Evolutionary conservation across 1,140 invertebrate genomes (phyloP), one percentile per base, ranked within the genome.

Genomic region (Metopolophium dirhodum): DNA sequence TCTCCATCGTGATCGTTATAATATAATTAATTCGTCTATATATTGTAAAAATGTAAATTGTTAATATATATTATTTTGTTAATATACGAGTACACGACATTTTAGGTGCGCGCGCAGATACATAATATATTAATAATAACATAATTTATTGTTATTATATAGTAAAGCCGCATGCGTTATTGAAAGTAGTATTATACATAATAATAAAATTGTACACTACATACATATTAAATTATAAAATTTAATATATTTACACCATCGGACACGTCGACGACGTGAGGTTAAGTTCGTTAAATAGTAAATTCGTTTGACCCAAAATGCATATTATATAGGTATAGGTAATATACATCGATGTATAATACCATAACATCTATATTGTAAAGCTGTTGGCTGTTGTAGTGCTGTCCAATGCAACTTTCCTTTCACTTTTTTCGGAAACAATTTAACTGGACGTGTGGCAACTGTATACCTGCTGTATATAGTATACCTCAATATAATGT

Each of bases 401-500:
- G 61, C 30, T 77, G 61, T n/a, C 6, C 61, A 18, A 77, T 77
- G 18, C 14, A n/a, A 7, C 61, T 77, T 77, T 77, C 61, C 61
- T 77, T 77, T 77, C 61, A 77, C 61, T 77, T 77, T 68, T 77
- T 77, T 77, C 61, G 61, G 61, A 77, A 77, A 77, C 61, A 77
- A 77, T 77, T 77, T n/a, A 77, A 77, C 30, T 77, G 30, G 61
- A 77, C 61, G 61, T 77, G 61, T 77, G 61, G 61, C 61, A 77
- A 77, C 9, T 30, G 30, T n/a, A n/a, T 7, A n/a, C 11, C 51
- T 22, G n/a, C 18, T n/a, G 11, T 26, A n/a, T n/a, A 4, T 68
- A n/a, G 11, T 77, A 77, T 77, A 35, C 30, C 4, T n/a, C 14
- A 18, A 18, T 61, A 61, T 0, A 54, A 23, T 68, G 61, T 68